phyloP scores from a whole-genome alignment of 2,888 invertebrate genomes.

The Watsonalla binaria region DNA sequence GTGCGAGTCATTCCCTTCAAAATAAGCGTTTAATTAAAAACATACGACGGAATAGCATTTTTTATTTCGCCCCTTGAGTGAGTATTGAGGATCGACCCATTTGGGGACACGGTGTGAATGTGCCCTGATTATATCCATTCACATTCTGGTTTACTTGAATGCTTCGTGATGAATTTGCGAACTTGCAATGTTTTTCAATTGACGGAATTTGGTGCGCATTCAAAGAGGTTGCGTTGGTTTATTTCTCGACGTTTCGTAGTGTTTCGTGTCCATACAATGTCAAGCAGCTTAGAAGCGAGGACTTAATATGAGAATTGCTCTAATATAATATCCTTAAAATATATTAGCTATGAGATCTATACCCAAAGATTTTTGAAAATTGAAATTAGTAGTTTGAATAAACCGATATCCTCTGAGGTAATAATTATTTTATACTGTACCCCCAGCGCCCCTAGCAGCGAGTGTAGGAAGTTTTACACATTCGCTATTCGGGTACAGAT shows the following conservation, averaged over 20 bases:
- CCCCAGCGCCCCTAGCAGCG: too few species aligned
- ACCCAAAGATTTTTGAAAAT: too few species aligned
- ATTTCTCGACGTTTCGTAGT: not conserved
- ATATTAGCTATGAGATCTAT: too few species aligned
- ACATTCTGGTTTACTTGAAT: conserved; percentile 34
- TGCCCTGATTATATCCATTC: conserved; percentile 45
- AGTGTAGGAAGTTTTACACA: too few species aligned
- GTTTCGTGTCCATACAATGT: conserved; percentile 1
- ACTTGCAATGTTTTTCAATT: conserved; percentile 21
- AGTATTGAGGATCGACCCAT: conserved; percentile 18
- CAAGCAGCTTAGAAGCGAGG: too few species aligned
- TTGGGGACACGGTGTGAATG: conserved; percentile 30
- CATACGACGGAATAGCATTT: conserved; percentile 30
- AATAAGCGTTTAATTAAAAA: conserved; percentile 54
- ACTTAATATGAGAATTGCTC: too few species aligned
- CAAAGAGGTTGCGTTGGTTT: conserved; percentile 12
- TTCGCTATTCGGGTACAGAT: too few species aligned
- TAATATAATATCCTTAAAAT: too few species aligned
- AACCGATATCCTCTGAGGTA: too few species aligned
- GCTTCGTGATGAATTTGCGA: conserved; percentile 41
- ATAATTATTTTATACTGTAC: too few species aligned
- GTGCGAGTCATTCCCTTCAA: conserved; percentile 42
- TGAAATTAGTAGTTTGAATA: too few species aligned
- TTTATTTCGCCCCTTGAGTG: conserved; percentile 27
- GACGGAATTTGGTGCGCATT: conserved; percentile 13